Percentiles rank a stretch among this genome's conserved stretches.
Evolutionary conservation across 2,797 vertebrate species (phyloP).

Genomic region (Pachyuromys duprasi): DNA sequence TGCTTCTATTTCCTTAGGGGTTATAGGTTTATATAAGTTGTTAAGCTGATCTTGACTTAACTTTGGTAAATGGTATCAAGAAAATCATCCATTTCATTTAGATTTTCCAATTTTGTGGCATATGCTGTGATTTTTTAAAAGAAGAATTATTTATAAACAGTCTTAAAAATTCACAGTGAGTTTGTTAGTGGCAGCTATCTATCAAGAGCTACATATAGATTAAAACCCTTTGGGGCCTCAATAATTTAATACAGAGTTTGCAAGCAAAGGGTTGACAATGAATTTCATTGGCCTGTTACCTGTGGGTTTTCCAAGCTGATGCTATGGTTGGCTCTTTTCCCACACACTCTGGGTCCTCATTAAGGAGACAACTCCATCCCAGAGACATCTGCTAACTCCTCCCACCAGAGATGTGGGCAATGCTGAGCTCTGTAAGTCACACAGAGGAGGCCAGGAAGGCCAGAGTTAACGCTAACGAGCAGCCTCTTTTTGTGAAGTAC

Average conservation of each 20-base stretch:
- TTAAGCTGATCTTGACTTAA: no score
- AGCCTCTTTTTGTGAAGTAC: not conserved
- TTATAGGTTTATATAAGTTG: no score
- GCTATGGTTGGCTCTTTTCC: not conserved
- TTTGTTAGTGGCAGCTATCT: not conserved
- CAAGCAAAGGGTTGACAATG: not conserved
- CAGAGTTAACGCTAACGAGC: not conserved
- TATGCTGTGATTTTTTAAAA: not conserved
- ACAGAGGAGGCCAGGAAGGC: not conserved
- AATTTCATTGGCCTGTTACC: not conserved
- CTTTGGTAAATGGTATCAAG: no score
- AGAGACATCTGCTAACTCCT: not conserved
- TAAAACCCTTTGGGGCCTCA: not conserved
- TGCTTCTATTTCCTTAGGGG: no score
- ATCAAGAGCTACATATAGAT: not conserved
- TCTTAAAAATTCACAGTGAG: conserved; percentile 20
- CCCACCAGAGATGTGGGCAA: not conserved
- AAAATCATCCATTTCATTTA: no score
- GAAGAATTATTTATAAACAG: not conserved
- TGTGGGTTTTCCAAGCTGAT: not conserved
- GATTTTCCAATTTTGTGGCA: not conserved
- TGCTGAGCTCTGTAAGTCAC: not conserved
- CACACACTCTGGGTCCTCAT: not conserved
- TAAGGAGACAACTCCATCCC: not conserved
- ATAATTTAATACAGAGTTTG: not conserved